Evolutionary conservation across 30 jellyfish, hydroid and myxozoan genomes (phyloP).

Genomic region (Cassiopea xamachana): DNA sequence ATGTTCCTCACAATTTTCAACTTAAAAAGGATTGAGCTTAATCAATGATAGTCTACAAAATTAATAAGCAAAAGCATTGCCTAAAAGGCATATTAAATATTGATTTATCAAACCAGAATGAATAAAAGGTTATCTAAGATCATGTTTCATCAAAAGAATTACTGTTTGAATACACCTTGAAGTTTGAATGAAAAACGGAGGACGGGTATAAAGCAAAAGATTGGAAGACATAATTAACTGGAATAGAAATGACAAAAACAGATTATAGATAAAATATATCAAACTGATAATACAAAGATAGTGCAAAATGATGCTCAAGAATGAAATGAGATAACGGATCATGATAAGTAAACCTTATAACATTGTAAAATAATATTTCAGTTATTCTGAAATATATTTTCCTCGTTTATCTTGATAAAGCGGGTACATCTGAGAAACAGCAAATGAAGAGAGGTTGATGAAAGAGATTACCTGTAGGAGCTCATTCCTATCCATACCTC

Average conservation of each 20-base stretch:
- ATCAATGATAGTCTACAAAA: neutral
- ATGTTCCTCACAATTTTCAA: neutral
- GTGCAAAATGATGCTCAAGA: neutral
- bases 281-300: neutral
- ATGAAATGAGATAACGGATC: neutral
- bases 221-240: neutral
- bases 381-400: too few species aligned
- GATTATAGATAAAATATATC: neutral
- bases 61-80: neutral
- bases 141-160: neutral
- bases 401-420: neutral
- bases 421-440: neutral
- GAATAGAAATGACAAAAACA: neutral
- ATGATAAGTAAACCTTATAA: too few species aligned
- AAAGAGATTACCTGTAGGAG: constrained; percentile 52
- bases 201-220: neutral
- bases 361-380: neutral
- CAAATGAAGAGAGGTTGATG: neutral
- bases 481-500: constrained; percentile 85
- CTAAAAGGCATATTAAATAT: neutral
- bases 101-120: neutral
- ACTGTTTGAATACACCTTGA: neutral
- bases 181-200: neutral
- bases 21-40: neutral
- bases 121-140: neutral